Evolutionary conservation across 2,888 invertebrate species (phyloP).

Genomic region (Aspidiotus destructor): DNA sequence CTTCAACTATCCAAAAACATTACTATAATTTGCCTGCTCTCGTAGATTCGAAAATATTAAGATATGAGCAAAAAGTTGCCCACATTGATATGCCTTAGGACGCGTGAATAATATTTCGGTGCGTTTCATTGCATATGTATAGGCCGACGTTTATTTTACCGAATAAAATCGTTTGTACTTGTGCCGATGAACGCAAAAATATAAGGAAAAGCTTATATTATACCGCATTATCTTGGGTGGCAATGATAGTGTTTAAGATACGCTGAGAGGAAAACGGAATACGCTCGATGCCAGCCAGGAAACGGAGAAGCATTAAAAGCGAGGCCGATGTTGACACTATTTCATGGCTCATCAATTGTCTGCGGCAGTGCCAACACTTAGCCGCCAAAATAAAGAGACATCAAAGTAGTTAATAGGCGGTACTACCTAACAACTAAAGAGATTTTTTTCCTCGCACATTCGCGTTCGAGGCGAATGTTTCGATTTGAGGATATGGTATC

Average conservation of each 20-base stretch:
- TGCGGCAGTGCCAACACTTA: conserved; percentile 30
- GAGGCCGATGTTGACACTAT: conserved; percentile 31
- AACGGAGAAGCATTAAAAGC: conserved; percentile 19
- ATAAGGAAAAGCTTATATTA: background rate
- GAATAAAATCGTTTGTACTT: too few species aligned
- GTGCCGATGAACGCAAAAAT: too few species aligned
- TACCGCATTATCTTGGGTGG: conserved; percentile 15
- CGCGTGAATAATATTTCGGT: too few species aligned
- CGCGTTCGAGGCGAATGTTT: background rate
- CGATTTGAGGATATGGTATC: too few species aligned
- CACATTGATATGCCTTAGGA: too few species aligned
- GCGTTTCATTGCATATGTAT: too few species aligned
- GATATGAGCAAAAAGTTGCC: too few species aligned
- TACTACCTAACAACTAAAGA: conserved; percentile 20
- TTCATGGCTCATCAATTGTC: conserved; percentile 32
- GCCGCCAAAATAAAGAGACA: conserved; percentile 32
- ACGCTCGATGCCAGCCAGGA: conserved; percentile 12
- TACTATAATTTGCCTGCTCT: too few species aligned
- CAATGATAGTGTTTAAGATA: background rate
- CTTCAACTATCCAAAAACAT: too few species aligned
- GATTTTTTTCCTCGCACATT: background rate
- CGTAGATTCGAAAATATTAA: too few species aligned
- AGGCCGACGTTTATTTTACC: too few species aligned
- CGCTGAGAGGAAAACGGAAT: background rate
- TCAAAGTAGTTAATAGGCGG: conserved; percentile 31